phyloP scores from a whole-genome alignment of 2,797 vertebrate species.

The Spea hammondii region DNA sequence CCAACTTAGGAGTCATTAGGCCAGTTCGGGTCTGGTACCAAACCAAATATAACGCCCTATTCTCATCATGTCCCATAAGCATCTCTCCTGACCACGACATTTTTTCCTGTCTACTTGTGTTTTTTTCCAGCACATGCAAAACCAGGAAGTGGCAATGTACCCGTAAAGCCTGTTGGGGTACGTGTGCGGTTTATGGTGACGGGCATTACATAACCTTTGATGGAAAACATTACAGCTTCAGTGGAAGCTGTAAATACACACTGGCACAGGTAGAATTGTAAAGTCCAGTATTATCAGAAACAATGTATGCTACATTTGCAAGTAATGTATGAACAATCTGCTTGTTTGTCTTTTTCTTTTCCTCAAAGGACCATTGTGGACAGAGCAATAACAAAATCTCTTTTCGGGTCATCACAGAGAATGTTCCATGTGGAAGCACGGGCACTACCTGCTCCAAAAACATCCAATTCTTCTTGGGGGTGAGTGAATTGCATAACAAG shows the following conservation, averaged over 20 bases:
- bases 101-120: constrained; percentile 11
- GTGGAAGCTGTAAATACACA: constrained; percentile 86
- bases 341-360: not conserved
- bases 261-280: constrained; percentile 76
- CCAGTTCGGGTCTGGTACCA: no score
- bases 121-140: constrained; percentile 72
- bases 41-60: no score
- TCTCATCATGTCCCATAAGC: no score
- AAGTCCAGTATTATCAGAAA: not conserved
- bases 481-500: constrained; percentile 57
- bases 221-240: constrained; percentile 82
- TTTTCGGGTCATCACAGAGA: constrained; percentile 85
- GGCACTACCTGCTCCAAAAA: constrained; percentile 88
- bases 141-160: constrained; percentile 81
- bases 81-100: not conserved
- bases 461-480: constrained; percentile 83
- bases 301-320: not conserved
- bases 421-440: constrained; percentile 84
- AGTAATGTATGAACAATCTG: not conserved
- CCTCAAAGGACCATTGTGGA: constrained; percentile 76
- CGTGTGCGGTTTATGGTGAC: constrained; percentile 85
- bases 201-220: constrained; percentile 90
- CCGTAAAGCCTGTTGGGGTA: constrained; percentile 70
- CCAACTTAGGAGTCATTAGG: no score
- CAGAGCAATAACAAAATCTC: constrained; percentile 59